A percentile compares a stretch with the other conserved stretches of the same genome.
phyloP scores from a whole-genome alignment of 1,140 invertebrate species.

The Scaptomyza hsui region DNA sequence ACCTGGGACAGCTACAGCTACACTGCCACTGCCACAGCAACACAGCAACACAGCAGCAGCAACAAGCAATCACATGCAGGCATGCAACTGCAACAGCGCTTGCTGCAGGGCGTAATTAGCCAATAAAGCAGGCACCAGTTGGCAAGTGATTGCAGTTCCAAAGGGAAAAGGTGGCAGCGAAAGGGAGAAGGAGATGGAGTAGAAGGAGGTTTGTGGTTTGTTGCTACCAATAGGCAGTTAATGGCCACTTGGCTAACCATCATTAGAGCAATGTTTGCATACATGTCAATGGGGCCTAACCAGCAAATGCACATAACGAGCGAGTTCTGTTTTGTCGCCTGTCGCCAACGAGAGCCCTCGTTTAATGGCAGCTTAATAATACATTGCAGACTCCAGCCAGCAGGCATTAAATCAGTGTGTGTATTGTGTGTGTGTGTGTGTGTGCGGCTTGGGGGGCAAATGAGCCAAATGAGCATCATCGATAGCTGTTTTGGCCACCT shows the following conservation, averaged over 20 bases:
- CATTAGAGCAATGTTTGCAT: constrained; percentile 72
- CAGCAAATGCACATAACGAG: constrained; percentile 17
- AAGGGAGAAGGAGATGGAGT: not conserved
- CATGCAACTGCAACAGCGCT: constrained; percentile 43
- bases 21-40: no score
- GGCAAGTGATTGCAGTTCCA: not conserved
- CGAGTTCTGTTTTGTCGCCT: constrained; percentile 51
- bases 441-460: constrained; percentile 2
- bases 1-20: constrained; percentile 1
- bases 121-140: constrained; percentile 62
- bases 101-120: constrained; percentile 77
- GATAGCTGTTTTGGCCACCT: constrained; percentile 48
- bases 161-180: not conserved
- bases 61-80: constrained; percentile 75
- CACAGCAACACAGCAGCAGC: not conserved
- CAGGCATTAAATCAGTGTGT: constrained; percentile 48
- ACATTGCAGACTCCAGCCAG: constrained; percentile 13
- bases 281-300: constrained; percentile 47
- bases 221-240: constrained; percentile 44
- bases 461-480: constrained; percentile 34
- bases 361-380: constrained; percentile 81
- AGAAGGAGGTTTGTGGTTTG: constrained; percentile 54
- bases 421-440: constrained; percentile 28
- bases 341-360: no score
- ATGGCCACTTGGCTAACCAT: constrained; percentile 57